phyloP scores from a whole-genome alignment of 1,140 invertebrate species.

The Ptiloglossa arizonensis region DNA sequence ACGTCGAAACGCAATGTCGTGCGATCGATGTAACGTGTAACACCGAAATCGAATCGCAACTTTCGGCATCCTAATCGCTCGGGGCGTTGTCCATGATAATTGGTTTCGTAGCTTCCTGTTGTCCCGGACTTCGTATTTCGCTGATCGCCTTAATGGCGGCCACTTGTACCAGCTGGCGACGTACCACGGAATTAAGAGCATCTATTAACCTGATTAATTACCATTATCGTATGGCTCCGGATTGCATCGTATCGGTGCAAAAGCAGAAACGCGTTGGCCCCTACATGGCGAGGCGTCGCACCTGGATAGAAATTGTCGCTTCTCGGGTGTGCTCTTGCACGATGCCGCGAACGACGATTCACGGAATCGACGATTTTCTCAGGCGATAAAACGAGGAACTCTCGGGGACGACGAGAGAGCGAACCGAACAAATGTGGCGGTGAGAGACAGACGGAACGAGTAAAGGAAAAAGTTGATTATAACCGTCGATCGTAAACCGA shows the following conservation, averaged over 20 bases:
- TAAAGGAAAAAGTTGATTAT: conserved; percentile 27
- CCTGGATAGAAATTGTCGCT: conserved; percentile 10
- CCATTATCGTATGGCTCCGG: conserved; percentile 58
- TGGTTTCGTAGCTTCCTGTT: background rate
- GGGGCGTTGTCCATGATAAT: background rate
- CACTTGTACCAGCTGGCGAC: conserved; percentile 45
- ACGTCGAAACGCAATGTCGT: too few relatives aligned
- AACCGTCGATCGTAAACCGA: conserved; percentile 9
- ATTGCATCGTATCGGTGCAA: conserved; percentile 35
- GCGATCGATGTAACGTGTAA: too few relatives aligned
- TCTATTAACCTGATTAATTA: conserved; percentile 73
- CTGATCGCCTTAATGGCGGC: conserved; percentile 50
- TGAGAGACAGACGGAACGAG: background rate
- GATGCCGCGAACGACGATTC: background rate
- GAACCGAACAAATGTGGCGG: background rate
- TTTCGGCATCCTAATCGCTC: background rate
- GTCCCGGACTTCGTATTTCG: conserved; percentile 38
- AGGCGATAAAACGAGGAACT: conserved; percentile 1
- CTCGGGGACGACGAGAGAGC: background rate
- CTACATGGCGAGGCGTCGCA: conserved; percentile 30
- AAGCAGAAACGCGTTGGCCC: conserved; percentile 44
- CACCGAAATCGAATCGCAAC: background rate
- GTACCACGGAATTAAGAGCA: conserved; percentile 48
- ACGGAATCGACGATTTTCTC: conserved; percentile 3
- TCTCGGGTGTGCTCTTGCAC: background rate